Conservation (phyloP, 2,113 vertebrate genomes). For the Hystrix cristata region DNA sequence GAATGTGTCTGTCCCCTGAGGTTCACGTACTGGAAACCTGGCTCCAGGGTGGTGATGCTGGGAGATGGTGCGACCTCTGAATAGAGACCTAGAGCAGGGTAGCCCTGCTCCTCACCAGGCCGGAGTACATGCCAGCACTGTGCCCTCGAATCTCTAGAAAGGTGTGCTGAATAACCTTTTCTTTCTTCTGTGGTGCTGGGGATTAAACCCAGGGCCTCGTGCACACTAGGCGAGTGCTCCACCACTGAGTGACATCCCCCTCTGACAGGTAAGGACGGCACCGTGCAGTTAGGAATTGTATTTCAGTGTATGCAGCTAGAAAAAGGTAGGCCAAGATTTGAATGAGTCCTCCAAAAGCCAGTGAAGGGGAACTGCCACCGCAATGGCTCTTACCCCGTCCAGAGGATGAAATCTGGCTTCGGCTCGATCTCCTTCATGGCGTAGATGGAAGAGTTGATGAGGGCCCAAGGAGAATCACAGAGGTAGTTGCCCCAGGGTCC, state of each 20-base stretch:
- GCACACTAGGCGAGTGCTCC: neutral
- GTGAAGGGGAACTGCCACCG: accelerated
- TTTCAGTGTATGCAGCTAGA: neutral
- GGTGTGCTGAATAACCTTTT: neutral
- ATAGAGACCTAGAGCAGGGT: neutral
- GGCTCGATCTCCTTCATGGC: slow-evolving; percentile 92
- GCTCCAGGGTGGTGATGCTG: neutral
- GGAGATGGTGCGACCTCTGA: neutral
- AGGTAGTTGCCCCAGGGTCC: slow-evolving; percentile 93
- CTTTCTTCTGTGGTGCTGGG: neutral
- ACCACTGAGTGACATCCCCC: neutral
- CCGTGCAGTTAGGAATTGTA: neutral
- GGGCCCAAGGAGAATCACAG: slow-evolving; percentile 94
- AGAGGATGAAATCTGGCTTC: slow-evolving; percentile 95
- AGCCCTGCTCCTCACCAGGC: neutral
- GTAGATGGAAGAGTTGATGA: slow-evolving; percentile 91
- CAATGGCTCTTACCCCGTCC: slow-evolving; percentile 93
- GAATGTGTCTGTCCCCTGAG: neutral
- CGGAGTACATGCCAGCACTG: neutral
- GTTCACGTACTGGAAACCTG: neutral
- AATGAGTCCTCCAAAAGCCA: neutral
- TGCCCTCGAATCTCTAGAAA: neutral
- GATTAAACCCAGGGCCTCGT: neutral
- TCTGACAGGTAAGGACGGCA: neutral
- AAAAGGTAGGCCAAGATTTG: neutral